Conservation (phyloP, 2,797 vertebrate genomes). For the Oreortyx pictus region DNA sequence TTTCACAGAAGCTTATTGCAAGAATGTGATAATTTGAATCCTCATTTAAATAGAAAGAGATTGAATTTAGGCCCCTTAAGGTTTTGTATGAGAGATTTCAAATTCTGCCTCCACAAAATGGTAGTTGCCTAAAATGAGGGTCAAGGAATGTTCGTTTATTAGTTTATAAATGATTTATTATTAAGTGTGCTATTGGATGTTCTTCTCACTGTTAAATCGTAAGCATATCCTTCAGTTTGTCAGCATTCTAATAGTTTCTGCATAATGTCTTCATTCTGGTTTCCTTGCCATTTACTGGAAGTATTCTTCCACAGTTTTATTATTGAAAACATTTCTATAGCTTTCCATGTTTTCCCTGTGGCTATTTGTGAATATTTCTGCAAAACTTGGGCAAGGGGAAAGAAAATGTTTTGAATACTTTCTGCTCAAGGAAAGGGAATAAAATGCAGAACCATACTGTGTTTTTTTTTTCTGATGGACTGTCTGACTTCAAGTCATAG, state of each 20-base stretch:
- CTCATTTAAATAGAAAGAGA: background rate
- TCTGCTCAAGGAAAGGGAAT: background rate
- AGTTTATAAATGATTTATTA: background rate
- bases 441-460: background rate
- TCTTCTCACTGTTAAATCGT: background rate
- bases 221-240: background rate
- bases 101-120: background rate
- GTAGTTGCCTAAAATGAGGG: background rate
- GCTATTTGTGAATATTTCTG: background rate
- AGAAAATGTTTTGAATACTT: background rate
- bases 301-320: background rate
- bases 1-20: background rate
- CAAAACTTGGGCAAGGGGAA: background rate
- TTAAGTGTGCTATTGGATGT: background rate
- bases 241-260: background rate
- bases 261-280: background rate
- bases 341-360: fast-evolving
- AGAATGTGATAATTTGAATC: background rate
- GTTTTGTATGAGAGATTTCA: background rate
- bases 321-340: background rate
- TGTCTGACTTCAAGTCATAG: background rate
- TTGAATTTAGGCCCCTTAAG: background rate
- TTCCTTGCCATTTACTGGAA: background rate
- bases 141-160: background rate
- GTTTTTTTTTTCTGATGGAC: background rate